Conservation (phyloP, 1,140 invertebrate species). For the Neoseiulus cucumeris region DNA sequence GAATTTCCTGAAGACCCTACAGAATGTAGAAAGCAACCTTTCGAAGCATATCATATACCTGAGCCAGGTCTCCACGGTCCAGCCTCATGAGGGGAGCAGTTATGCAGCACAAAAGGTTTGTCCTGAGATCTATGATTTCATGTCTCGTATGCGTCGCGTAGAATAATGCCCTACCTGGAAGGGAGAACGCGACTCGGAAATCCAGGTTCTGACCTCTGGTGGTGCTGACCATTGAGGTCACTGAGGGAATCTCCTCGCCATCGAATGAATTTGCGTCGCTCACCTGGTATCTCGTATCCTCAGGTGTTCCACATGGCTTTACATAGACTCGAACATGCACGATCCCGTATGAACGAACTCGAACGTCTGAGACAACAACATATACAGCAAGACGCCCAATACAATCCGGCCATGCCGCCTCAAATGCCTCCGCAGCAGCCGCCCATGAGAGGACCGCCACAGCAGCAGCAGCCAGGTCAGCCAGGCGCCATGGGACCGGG, state of each 20-base stretch:
- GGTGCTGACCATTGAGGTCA: too few relatives aligned
- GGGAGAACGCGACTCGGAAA: too few relatives aligned
- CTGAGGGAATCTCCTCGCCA: too few relatives aligned
- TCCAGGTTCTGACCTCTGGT: too few relatives aligned
- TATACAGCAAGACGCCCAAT: constrained; percentile 11
- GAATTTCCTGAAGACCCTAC: constrained; percentile 70
- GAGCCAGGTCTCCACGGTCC: constrained; percentile 85
- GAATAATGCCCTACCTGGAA: too few relatives aligned
- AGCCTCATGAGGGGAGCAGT: constrained; percentile 83
- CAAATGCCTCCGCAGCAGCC: neutral
- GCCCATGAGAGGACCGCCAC: neutral
- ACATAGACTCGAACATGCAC: constrained; percentile 72
- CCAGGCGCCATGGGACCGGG: neutral
- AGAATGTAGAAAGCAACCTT: constrained; percentile 65
- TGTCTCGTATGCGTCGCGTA: too few relatives aligned
- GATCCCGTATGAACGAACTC: constrained; percentile 57
- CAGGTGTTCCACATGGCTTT: constrained; percentile 64
- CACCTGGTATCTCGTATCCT: too few relatives aligned
- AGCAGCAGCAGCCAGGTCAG: neutral
- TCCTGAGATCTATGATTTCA: too few relatives aligned
- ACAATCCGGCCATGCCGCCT: neutral
- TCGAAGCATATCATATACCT: constrained; percentile 86
- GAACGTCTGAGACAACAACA: constrained; percentile 59
- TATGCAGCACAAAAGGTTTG: constrained; percentile 78
- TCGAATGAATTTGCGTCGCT: too few relatives aligned